Conservation (phyloP, 1,140 invertebrate species). For the Papilio xuthus region DNA sequence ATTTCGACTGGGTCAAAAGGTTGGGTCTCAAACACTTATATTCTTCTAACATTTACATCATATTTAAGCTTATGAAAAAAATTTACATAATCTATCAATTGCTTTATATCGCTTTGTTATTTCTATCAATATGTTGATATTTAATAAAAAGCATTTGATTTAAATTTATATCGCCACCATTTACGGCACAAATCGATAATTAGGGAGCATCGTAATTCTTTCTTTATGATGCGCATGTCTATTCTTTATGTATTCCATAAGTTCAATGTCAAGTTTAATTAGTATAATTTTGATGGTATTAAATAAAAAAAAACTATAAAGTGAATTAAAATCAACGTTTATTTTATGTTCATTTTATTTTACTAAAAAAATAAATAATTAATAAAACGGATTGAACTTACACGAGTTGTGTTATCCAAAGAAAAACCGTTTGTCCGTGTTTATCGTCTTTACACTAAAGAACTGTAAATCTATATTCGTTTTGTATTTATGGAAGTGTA, state of each 20-base stretch:
- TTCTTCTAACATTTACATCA: constrained; percentile 28
- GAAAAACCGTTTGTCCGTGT: not conserved
- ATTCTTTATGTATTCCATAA: too few relatives aligned
- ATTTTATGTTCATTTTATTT: not conserved
- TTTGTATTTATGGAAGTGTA: not conserved
- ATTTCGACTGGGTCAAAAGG: constrained; percentile 48
- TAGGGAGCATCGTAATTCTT: too few relatives aligned
- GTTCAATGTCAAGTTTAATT: not conserved
- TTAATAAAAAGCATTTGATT: too few relatives aligned
- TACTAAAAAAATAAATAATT: not conserved
- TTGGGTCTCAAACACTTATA: constrained; percentile 31
- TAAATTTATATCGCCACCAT: too few relatives aligned
- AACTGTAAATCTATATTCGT: not conserved
- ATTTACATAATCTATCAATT: not conserved
- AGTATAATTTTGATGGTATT: not conserved
- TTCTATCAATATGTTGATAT: too few relatives aligned
- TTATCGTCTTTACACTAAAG: not conserved
- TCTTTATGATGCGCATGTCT: not conserved
- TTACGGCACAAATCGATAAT: too few relatives aligned
- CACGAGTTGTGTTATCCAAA: not conserved
- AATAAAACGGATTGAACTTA: constrained; percentile 11
- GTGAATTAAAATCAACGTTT: not conserved
- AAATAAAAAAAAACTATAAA: too few relatives aligned
- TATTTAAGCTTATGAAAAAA: constrained; percentile 29
- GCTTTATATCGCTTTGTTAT: not conserved